Evolutionary conservation across 2,797 vertebrate genomes (phyloP), one percentile per base, ranked within the genome.

Genomic region (Limnodromus scolopaceus): DNA sequence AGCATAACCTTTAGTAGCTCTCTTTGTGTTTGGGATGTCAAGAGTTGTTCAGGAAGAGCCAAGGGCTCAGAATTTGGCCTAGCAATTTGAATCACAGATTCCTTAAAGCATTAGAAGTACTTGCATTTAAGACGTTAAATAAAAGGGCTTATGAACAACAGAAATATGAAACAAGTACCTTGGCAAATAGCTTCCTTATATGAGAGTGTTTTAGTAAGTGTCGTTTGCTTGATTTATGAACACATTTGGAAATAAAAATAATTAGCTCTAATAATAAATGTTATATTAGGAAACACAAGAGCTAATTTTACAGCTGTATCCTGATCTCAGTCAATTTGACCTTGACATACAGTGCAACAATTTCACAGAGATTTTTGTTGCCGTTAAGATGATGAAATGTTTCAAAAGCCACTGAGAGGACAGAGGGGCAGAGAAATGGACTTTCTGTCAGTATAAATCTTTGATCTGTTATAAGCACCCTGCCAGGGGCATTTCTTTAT

Each of bases 161-260:
- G 38, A 85, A 63, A 46, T n/a, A 51, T 14, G 11, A 92, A 88
- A 85, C n/a, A 91, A 68, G 51, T 70, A 93, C 14, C 48, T 82
- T 60, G 43, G 41, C n/a, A 79, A 93, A 85, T 36, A 85, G 23
- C 49, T 92, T 92, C n/a, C 28, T 82, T 70, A 43, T 23, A 72
- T 16, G 7, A 87, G n/a, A 64, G 53, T 87, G 54, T 25, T 87
- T 78, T 76, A 80, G 24, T 74, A 54, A 92, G 79, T 83, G 61
- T 11, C 14, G 76, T 69, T 85, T 94, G 8, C 38, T 91, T 94
- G 68, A 93, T 86, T 93, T 92, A 63, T 53, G 43, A 91, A 93
- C 49, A 68, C 5, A 39, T 89, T 81, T 80, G 38, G 58, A 77
- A 82, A 92, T n/a, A 93, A 94, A 96, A 90, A 90, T 76, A 79